phyloP scores from a whole-genome alignment of 1,140 invertebrate genomes.

The Thaumatotibia leucotreta region DNA sequence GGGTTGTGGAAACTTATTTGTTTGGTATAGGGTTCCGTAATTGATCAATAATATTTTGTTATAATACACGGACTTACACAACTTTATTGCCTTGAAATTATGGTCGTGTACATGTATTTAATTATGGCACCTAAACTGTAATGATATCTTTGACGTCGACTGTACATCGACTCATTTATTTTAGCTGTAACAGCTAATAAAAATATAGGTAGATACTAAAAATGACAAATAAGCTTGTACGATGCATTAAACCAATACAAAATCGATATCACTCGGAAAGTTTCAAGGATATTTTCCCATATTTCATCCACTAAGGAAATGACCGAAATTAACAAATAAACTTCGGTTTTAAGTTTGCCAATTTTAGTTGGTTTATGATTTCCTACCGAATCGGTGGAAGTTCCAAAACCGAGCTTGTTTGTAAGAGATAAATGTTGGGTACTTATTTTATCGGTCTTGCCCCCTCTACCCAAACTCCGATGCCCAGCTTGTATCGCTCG shows the following conservation, averaged over 20 bases:
- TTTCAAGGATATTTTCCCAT: not conserved
- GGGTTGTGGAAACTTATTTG: no score
- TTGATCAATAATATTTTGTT: no score
- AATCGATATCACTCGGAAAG: not conserved
- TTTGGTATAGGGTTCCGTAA: no score
- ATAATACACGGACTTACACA: no score
- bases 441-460: conserved; percentile 40
- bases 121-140: no score
- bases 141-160: no score
- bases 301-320: conserved; percentile 13
- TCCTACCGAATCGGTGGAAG: conserved; percentile 37
- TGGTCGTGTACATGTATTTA: no score
- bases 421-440: conserved; percentile 44
- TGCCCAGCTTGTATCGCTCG: conserved; percentile 1
- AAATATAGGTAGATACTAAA: not conserved
- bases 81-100: no score
- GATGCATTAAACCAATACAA: not conserved
- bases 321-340: conserved; percentile 22
- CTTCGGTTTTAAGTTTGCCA: conserved; percentile 59
- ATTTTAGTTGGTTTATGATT: conserved; percentile 35
- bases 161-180: no score
- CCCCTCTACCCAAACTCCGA: not conserved
- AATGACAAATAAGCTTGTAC: not conserved
- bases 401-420: conserved; percentile 29
- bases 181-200: no score